phyloP scores from a whole-genome alignment of 2,797 vertebrate species.

The Pristis pectinata region DNA sequence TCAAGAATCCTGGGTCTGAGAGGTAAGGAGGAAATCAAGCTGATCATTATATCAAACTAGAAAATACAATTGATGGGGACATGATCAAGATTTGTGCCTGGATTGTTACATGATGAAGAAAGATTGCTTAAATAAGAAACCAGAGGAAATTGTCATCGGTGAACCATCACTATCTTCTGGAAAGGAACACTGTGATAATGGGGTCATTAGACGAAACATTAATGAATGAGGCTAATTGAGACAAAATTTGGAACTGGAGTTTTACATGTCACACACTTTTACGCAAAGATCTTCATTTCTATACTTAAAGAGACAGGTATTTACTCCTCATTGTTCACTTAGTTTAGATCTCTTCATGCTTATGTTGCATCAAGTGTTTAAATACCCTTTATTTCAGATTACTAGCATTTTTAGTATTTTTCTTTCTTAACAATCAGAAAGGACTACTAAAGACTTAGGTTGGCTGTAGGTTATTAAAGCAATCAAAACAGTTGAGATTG shows the following conservation, averaged over 20 bases:
- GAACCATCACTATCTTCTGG: too few relatives aligned
- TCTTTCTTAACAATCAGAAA: neutral
- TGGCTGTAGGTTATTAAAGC: neutral
- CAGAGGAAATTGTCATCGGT: neutral
- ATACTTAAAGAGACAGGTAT: neutral
- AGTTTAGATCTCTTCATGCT: neutral
- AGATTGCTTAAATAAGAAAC: neutral
- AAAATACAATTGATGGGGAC: neutral
- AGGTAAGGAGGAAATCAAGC: neutral
- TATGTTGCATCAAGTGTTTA: neutral
- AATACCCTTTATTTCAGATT: too few relatives aligned
- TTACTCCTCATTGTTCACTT: neutral
- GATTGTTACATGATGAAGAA: neutral
- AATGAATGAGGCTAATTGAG: neutral
- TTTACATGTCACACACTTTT: neutral
- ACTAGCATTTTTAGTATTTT: too few relatives aligned
- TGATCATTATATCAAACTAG: too few relatives aligned
- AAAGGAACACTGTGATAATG: neutral
- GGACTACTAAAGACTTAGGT: neutral
- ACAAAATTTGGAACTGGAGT: neutral
- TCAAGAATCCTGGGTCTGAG: neutral
- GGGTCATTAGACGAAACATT: neutral
- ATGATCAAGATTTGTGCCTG: neutral
- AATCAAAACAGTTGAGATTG: neutral
- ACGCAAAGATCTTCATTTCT: neutral